Evolutionary conservation across 2,797 vertebrate species (phyloP).

Genomic region (Schizopygopsis pylzovi): DNA sequence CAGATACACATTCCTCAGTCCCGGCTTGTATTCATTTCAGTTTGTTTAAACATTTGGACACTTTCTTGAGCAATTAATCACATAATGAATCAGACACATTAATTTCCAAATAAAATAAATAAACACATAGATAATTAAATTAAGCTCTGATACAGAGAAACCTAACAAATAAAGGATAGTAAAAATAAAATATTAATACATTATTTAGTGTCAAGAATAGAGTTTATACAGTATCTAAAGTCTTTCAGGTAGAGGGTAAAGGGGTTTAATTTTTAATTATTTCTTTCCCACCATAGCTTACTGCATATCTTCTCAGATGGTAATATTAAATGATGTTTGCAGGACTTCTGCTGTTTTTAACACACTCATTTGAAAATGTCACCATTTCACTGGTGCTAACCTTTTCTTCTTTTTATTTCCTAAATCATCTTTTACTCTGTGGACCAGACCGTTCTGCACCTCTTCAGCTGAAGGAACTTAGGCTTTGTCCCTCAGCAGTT

Average conservation of each 20-base stretch:
- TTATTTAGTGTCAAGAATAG: background rate
- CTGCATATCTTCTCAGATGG: background rate
- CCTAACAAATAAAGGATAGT: constrained; percentile 23
- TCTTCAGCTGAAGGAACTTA: background rate
- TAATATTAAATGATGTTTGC: constrained; percentile 22
- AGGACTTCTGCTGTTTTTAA: background rate
- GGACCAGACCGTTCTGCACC: background rate
- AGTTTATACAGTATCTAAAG: background rate
- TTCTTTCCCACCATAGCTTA: background rate
- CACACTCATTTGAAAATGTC: background rate
- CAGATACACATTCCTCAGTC: background rate
- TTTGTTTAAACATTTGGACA: background rate
- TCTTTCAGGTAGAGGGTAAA: background rate
- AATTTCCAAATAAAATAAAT: background rate
- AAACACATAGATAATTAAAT: constrained; percentile 30
- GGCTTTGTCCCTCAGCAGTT: background rate
- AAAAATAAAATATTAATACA: background rate
- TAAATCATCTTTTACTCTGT: background rate
- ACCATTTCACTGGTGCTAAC: background rate
- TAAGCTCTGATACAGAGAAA: constrained; percentile 79
- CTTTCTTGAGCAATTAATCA: constrained; percentile 6
- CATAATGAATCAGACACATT: background rate
- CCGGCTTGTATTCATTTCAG: background rate
- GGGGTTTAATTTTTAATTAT: background rate
- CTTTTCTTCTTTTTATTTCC: background rate